Evolutionary conservation across 1,140 invertebrate species (phyloP).

Genomic region (Bombus terrestris): DNA sequence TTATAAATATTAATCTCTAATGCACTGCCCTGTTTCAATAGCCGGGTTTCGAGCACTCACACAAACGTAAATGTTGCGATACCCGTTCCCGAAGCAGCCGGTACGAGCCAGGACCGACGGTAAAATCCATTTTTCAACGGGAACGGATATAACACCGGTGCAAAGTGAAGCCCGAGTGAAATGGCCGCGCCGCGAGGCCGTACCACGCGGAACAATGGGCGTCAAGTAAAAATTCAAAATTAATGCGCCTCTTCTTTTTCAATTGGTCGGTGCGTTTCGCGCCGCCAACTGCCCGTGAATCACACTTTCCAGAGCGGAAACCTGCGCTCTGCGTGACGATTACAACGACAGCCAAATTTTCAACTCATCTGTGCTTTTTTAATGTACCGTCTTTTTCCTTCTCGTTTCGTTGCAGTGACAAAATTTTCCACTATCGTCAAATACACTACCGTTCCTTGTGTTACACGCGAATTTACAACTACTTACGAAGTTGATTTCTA

Average conservation of each 20-base stretch:
- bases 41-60: neutral
- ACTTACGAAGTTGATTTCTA: constrained; percentile 37
- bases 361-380: neutral
- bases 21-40: neutral
- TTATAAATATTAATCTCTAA: constrained; percentile 26
- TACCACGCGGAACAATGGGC: constrained; percentile 40
- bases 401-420: neutral
- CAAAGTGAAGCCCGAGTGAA: constrained; percentile 50
- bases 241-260: constrained; percentile 45
- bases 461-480: neutral
- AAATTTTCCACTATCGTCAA: neutral
- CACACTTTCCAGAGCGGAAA: constrained; percentile 6
- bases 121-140: constrained; percentile 64
- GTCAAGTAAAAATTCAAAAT: constrained; percentile 60
- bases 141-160: constrained; percentile 48
- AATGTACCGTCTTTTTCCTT: neutral
- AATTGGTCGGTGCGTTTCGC: constrained; percentile 35
- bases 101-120: constrained; percentile 1
- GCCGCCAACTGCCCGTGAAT: constrained; percentile 14
- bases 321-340: neutral
- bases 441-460: neutral
- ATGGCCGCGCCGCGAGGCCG: constrained; percentile 17
- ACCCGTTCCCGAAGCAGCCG: neutral
- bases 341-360: constrained; percentile 17
- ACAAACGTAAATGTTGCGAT: neutral